Percentiles rank a stretch among this genome's conserved stretches.
Conservation (phyloP, 2,888 invertebrate genomes). For the Strigamia crassipes region DNA sequence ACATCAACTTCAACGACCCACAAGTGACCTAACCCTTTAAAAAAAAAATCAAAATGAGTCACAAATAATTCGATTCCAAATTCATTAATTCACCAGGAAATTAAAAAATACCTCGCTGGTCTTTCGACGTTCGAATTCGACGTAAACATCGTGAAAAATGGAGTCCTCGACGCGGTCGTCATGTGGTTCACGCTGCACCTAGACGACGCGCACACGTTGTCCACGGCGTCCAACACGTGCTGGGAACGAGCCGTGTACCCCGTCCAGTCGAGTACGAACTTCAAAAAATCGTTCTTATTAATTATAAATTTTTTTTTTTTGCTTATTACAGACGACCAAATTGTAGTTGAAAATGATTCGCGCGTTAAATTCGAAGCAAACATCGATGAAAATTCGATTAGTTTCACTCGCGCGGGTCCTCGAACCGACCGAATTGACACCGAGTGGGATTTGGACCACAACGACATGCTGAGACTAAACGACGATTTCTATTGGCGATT, state of each 20-base stretch:
- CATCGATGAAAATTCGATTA: not conserved
- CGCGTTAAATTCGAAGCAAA: not conserved
- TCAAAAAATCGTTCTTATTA: no score
- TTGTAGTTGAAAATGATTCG: not conserved
- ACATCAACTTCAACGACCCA: constrained; percentile 68
- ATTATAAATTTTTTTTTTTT: not conserved
- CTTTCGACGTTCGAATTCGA: constrained; percentile 48
- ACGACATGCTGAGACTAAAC: not conserved
- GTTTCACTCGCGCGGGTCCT: not conserved
- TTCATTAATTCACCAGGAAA: constrained; percentile 55
- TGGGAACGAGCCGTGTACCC: constrained; percentile 81
- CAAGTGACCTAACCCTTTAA: not conserved
- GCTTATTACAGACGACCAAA: not conserved
- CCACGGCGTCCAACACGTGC: constrained; percentile 64
- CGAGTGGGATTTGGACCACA: not conserved
- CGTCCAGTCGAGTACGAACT: constrained; percentile 11
- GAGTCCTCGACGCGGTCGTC: constrained; percentile 68
- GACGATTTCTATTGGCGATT: not conserved
- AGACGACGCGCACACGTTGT: constrained; percentile 66
- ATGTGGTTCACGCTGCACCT: constrained; percentile 77
- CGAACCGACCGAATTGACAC: not conserved
- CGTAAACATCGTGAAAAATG: constrained; percentile 54
- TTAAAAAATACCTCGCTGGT: constrained; percentile 59
- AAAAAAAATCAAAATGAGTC: constrained; percentile 10
- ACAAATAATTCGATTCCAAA: not conserved